These are phyloP conservation scores for Tetragonula clypearis DNA, from an alignment of 1,140 invertebrate species.

Conservation along the genomic window DNA sequence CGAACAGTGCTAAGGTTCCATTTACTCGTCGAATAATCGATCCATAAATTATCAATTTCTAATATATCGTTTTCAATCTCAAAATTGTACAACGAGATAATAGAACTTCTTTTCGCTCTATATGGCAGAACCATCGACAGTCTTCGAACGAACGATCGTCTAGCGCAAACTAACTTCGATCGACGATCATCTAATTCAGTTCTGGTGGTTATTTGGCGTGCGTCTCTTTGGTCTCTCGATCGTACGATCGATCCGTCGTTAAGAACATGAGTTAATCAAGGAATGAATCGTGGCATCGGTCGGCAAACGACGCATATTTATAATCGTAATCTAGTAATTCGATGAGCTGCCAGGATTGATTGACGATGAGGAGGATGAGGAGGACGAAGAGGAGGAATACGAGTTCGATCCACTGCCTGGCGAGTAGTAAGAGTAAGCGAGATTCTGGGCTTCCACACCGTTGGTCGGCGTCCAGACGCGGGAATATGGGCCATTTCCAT, in stretches of 20 bases:
- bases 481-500: slow-evolving; percentile 87
- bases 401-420: slow-evolving; percentile 80
- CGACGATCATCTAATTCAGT: slow-evolving; percentile 26
- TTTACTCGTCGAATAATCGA: neutral
- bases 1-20: neutral
- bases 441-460: slow-evolving; percentile 83
- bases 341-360: slow-evolving; percentile 82
- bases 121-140: neutral
- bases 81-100: neutral
- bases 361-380: slow-evolving; percentile 80
- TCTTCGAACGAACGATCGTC: slow-evolving; percentile 35
- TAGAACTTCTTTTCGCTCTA: neutral
- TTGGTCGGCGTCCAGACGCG: slow-evolving; percentile 86
- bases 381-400: slow-evolving; percentile 82
- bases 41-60: neutral
- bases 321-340: slow-evolving; percentile 63
- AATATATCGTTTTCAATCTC: neutral
- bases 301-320: neutral
- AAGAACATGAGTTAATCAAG: slow-evolving; percentile 16
- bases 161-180: neutral
- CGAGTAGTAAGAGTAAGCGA: slow-evolving; percentile 91
- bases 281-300: neutral
- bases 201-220: slow-evolving; percentile 60
- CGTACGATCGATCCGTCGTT: slow-evolving; percentile 49
- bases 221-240: slow-evolving; percentile 64